Evolutionary conservation across 1,140 invertebrate genomes (phyloP).

Genomic region (Drosophila ogumai): DNA sequence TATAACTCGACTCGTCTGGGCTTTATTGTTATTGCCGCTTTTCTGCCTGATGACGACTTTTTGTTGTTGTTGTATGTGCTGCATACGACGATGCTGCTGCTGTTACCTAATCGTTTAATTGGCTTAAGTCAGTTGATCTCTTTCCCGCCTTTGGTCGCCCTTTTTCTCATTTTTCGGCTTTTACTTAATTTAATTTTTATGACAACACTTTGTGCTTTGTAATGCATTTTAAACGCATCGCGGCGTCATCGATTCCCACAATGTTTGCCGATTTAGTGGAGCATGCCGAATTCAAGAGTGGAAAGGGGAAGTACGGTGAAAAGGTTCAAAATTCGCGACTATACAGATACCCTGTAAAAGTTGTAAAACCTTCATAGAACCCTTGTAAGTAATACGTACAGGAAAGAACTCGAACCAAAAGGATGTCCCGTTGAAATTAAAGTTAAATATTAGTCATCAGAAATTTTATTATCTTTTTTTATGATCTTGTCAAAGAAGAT

Average conservation of each 20-base stretch:
- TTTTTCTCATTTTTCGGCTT: conserved; percentile 31
- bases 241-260: conserved; percentile 59
- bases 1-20: conserved; percentile 61
- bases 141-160: conserved; percentile 8
- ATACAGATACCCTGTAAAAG: not conserved
- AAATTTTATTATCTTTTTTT: no score
- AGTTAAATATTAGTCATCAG: not conserved
- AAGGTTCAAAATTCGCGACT: not conserved
- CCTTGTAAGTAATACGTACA: no score
- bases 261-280: conserved; percentile 62
- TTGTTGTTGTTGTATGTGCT: conserved; percentile 22
- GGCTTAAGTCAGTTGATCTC: conserved; percentile 72
- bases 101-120: conserved; percentile 84
- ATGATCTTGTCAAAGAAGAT: no score
- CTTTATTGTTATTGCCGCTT: conserved; percentile 52
- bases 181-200: conserved; percentile 79
- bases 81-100: conserved; percentile 46
- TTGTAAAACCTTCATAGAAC: no score
- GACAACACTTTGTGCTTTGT: conserved; percentile 73
- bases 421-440: not conserved
- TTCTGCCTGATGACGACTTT: conserved; percentile 49
- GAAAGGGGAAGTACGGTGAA: conserved; percentile 31
- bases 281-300: conserved; percentile 32
- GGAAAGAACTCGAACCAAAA: not conserved
- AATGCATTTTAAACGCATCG: conserved; percentile 75